Evolutionary conservation across 2,113 vertebrate species (phyloP), one percentile per base, ranked within the genome.

Genomic region (Mystacornis crossleyi): DNA sequence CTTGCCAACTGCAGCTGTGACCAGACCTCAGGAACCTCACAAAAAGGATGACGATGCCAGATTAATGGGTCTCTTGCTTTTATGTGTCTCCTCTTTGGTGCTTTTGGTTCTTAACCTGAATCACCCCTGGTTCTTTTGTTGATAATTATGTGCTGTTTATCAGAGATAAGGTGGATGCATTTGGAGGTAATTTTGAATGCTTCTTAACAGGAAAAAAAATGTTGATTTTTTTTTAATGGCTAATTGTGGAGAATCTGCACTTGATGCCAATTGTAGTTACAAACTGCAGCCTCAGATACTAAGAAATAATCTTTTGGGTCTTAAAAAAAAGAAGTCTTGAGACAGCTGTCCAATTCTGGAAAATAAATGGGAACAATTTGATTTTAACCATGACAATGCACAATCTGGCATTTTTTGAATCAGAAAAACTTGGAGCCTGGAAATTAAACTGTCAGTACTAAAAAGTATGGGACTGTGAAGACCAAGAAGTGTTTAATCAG

Each of bases 401-500:
- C 91, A 98, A 97, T 95, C 85, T 96, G 75, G 86, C 92, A 95
- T 97, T 98, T 98, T 98, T 96, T 98, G 98, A 97, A 97, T 97
- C 96, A 92, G 85, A 91, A 96, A 96, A 98, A 87, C 97, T 97
- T 96, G 97, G 92, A 96, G 80, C 66, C 95, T 97, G 92, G 95
- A 98, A 98, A 98, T 98, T 98, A 98, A 98, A 97, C 97, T 98
- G 97, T 98, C 98, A 97, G 70, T 86, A 91, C 93, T 96, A 97
- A 96, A 97, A 98, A 97, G 97, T 97, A 97, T 97, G 96, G 84
- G 96, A 93, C 95, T 96, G 69, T 96, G 92, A 97, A 95, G 77
- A 95, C 92, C 86, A 93, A 94, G 91, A 97, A 91, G 47, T 96
- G 91, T 98, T 98, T 98, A 98, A 98, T 98, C 97, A 97, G 95